Conservation (phyloP, 1,140 invertebrate genomes). For the Drosophila grimshawi region DNA sequence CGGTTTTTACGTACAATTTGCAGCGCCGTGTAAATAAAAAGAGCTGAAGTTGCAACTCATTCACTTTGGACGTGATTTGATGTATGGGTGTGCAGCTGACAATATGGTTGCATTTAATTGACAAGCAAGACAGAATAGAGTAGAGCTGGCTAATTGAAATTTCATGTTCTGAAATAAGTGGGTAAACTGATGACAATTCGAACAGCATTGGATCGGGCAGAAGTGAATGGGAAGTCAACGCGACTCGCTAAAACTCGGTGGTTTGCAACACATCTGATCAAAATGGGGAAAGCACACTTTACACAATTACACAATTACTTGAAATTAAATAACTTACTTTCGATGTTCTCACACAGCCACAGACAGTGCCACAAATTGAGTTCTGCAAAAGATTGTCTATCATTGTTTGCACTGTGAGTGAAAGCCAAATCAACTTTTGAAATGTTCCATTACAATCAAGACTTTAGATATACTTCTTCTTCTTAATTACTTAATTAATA, state of each 20-base stretch:
- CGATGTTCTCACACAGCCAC: too few relatives aligned
- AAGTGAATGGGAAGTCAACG: not conserved
- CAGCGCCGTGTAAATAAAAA: conserved; percentile 45
- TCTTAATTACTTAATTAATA: too few relatives aligned
- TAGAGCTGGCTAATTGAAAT: conserved; percentile 78
- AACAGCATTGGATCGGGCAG: too few relatives aligned
- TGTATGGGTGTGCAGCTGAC: conserved; percentile 23
- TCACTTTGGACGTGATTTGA: not conserved
- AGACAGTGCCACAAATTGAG: too few relatives aligned
- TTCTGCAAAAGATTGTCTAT: too few relatives aligned
- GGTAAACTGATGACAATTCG: conserved; percentile 15
- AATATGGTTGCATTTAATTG: conserved; percentile 78
- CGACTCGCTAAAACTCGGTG: conserved; percentile 15
- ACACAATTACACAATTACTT: too few relatives aligned
- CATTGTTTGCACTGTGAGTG: too few relatives aligned
- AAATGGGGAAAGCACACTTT: too few relatives aligned
- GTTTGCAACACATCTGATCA: conserved; percentile 9
- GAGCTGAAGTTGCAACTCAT: conserved; percentile 26
- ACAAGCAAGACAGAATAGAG: conserved; percentile 76
- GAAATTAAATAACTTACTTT: too few relatives aligned
- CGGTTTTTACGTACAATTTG: conserved; percentile 38
- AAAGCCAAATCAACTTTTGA: too few relatives aligned
- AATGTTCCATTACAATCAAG: too few relatives aligned
- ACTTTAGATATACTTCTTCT: too few relatives aligned
- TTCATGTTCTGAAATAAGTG: conserved; percentile 76